phyloP scores from a whole-genome alignment of 2,113 vertebrate species.

The Chaetops frenatus region DNA sequence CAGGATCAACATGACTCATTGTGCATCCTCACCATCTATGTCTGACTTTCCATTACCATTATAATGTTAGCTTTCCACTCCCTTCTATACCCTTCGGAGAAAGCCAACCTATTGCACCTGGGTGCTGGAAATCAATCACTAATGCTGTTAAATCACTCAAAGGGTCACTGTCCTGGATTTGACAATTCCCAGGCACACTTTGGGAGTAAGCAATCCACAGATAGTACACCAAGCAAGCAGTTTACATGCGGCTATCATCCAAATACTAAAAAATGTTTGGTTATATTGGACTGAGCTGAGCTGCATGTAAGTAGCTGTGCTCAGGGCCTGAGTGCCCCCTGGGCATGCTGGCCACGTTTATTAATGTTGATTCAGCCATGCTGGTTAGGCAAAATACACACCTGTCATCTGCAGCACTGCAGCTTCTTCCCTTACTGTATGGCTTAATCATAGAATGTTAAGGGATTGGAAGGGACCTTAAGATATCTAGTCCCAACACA shows the following conservation, averaged over 20 bases:
- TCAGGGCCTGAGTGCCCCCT: not conserved
- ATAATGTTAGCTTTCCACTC: not conserved
- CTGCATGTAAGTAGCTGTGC: not conserved
- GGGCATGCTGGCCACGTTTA: not conserved
- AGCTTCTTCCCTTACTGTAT: not conserved
- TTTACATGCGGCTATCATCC: not conserved
- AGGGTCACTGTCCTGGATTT: not conserved
- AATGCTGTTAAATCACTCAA: not conserved
- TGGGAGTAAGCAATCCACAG: not conserved
- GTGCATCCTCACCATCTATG: not conserved
- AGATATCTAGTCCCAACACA: not conserved
- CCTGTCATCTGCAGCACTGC: not conserved
- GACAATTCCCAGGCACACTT: not conserved
- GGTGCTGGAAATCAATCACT: not conserved
- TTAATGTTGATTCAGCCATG: not conserved
- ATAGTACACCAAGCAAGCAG: not conserved
- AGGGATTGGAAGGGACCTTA: not conserved
- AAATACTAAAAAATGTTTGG: not conserved
- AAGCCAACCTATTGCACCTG: not conserved
- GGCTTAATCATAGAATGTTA: not conserved
- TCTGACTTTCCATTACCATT: not conserved
- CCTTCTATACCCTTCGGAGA: not conserved
- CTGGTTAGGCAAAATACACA: not conserved
- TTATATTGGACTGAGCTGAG: not conserved
- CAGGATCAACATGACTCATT: not conserved